Base-by-base conservation (phyloP, 1,140 invertebrate species). In the Diploscapter pachys region DNA sequence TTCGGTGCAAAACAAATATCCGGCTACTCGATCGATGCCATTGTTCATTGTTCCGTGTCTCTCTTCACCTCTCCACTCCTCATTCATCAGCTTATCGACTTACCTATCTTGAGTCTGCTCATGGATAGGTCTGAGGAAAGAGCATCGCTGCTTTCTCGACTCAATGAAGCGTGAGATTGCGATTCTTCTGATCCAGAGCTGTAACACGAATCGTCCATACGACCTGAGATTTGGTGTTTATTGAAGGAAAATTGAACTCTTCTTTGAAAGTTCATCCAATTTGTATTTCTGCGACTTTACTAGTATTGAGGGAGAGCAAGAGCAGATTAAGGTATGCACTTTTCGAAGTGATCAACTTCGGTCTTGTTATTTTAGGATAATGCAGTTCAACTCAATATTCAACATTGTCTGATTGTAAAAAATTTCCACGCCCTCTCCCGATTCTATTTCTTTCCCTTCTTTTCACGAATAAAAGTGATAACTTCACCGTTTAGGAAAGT, bases 91-190 rank as follows among this genome's bases (percentile, higher is more conserved):
- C 31, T 31, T 31, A 31, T 31, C 31, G 31, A 68, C 49, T 8
- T 52, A 68, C 66, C 66, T 54, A 68, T 52, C 48, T 55, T 6
- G n/a, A 68, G 8, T n/a, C 48, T 68, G 66, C 49, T 31, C 5
- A 68, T n/a, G 8, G 5, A 11, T n/a, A 55, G 11, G 9, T 54
- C 31, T 6, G 50, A 52, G 5, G 49, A 55, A 54, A 68, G 51
- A 55, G 66, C 66, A 48, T 68, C 66, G 51, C 66, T 68, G 66
- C 66, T 68, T 55, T 68, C 66, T 31, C 66, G 48, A 48, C 66
- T 68, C 66, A 68, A 53, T 11, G 66, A 68, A 48, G 66, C 48
- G 50, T 68, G 66, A 54, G 31, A 31, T 31, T 31, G 31, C 31
- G 52, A 55, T 55, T 68, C 66, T 52, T 68, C 66, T 8, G 66